phyloP scores from a whole-genome alignment of 2,113 vertebrate genomes.

The Chloebia gouldiae region DNA sequence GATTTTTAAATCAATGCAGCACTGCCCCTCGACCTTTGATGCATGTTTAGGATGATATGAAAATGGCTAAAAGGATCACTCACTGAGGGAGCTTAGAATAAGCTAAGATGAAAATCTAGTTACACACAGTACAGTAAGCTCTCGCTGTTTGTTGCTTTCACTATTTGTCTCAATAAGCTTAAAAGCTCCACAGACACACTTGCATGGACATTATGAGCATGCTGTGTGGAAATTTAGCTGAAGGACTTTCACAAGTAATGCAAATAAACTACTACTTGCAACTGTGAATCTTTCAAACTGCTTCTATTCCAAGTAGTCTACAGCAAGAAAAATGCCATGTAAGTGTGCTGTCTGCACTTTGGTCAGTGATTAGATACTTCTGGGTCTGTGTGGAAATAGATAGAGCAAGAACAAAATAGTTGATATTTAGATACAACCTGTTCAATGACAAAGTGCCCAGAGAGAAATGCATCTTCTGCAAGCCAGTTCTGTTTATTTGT shows the following conservation, averaged over 20 bases:
- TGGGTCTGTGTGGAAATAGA: not conserved
- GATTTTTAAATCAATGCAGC: not conserved
- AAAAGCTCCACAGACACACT: slow-evolving; percentile 47
- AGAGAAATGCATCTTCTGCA: not conserved
- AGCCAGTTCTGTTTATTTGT: not conserved
- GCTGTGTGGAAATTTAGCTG: slow-evolving; percentile 51
- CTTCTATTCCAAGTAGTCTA: not conserved
- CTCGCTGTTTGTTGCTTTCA: not conserved
- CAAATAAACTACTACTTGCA: not conserved
- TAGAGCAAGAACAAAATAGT: not conserved
- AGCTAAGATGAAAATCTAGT: not conserved
- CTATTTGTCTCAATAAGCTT: slow-evolving; percentile 52
- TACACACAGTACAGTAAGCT: slow-evolving; percentile 1
- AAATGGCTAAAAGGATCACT: not conserved
- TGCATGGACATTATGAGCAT: slow-evolving; percentile 30
- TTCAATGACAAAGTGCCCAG: not conserved
- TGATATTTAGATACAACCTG: not conserved
- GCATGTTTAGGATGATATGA: not conserved
- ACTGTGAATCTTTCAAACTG: slow-evolving; percentile 13
- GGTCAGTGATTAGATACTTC: slow-evolving; percentile 4
- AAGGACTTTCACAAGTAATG: not conserved
- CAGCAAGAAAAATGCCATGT: slow-evolving; percentile 23
- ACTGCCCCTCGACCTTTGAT: not conserved
- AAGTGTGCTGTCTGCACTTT: not conserved
- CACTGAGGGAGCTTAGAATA: not conserved